Evolutionary conservation across 2,113 vertebrate species (phyloP).

Genomic region (Mustela nigripes): DNA sequence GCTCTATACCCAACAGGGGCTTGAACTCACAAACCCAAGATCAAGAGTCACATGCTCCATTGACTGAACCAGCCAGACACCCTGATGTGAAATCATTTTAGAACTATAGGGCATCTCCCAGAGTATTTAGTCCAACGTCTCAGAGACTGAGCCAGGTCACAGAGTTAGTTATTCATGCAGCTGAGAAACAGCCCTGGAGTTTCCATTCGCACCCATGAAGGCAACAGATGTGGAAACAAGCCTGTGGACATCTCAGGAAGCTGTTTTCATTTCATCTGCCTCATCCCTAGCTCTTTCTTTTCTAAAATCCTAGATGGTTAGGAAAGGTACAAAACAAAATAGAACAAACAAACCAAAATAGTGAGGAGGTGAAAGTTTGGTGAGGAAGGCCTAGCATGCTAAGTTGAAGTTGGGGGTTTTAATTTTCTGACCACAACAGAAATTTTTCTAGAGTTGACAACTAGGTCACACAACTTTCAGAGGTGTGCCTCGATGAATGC

Average conservation of each 20-base stretch:
- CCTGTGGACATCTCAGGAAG: neutral
- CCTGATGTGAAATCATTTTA: neutral
- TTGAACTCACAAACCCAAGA: neutral
- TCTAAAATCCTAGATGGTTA: neutral
- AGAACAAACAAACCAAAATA: neutral
- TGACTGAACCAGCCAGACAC: neutral
- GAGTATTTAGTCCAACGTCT: neutral
- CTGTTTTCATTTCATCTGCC: neutral
- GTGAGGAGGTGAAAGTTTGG: neutral
- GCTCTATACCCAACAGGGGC: neutral
- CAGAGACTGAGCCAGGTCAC: neutral
- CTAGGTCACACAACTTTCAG: slow-evolving; percentile 45
- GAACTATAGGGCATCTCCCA: neutral
- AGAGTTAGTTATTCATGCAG: neutral
- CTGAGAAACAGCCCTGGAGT: neutral
- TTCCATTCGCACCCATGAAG: neutral
- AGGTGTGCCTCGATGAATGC: slow-evolving; percentile 59
- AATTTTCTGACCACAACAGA: neutral
- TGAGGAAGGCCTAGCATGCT: neutral
- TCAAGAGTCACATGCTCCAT: neutral
- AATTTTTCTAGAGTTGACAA: slow-evolving; percentile 39
- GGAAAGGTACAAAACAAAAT: slow-evolving; percentile 7
- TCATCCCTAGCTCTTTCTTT: neutral
- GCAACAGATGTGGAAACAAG: neutral
- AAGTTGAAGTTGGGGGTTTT: slow-evolving; percentile 16